Base-by-base conservation (phyloP, 2,888 invertebrate genomes). In the Eristalis tenax region DNA sequence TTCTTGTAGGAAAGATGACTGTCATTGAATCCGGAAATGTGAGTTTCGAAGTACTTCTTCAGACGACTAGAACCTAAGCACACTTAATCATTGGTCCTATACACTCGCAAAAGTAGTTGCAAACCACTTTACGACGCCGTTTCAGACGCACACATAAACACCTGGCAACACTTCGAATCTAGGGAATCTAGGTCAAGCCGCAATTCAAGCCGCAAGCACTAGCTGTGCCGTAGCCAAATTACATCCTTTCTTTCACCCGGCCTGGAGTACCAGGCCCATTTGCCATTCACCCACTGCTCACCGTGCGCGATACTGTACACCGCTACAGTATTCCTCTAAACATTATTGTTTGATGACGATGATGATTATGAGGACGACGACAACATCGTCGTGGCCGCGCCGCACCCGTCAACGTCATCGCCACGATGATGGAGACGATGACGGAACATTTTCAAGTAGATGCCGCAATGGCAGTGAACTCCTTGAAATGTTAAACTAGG, bases 391-490 rank as follows among this genome's bases (percentile, higher is more conserved):
- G 50, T 26, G 26, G 2, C 3, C 26, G 26, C 43, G 43, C 4
- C 28, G 28, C n/a, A n/a, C n/a, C 6, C 50, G 50, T 50, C 50
- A 50, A 81, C 22, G 61, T 32, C 57, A 57, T 28, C 18, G 11
- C 64, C 63, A 23, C n/a, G 66, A 59, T 71, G 38, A 75, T 38
- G 23, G 22, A 11, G 50, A 59, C 56, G 57, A 76, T 66, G 63
- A 75, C 10, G 71, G 57, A 79, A 80, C 71, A 83, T 83, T 83
- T 76, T 73, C 78, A 83, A 86, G 74, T 87, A 73, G 66, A 75
- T 76, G 76, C 87, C 76, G 87, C 83, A 83, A 68, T 79, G 83
- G 79, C 83, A 87, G 71, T 87, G 83, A 83, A 87, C 83, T 75
- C 83, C 68, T 83, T 87, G 73, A 71, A 64, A 80, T 80, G 75